Conservation (phyloP, 2,888 invertebrate species). For the Creontiades dilutus region DNA sequence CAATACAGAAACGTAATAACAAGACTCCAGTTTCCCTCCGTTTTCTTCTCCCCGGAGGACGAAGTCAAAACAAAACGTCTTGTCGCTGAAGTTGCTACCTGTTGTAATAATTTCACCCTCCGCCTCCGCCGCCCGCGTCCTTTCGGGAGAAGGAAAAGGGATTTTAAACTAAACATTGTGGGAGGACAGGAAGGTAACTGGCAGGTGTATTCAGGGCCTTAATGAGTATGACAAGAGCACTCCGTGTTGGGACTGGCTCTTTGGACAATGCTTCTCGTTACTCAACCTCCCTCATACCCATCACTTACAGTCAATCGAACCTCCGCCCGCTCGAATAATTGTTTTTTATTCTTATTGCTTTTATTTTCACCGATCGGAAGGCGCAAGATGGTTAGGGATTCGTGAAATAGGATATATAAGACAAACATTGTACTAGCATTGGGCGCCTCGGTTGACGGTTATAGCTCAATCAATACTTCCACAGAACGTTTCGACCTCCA, state of each 20-base stretch:
- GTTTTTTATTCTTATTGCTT: not conserved
- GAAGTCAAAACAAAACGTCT: not conserved
- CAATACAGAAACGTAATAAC: not conserved
- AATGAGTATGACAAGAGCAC: constrained; percentile 72
- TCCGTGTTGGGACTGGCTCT: constrained; percentile 58
- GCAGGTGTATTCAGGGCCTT: constrained; percentile 72
- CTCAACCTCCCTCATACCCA: constrained; percentile 54
- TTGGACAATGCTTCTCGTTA: constrained; percentile 68
- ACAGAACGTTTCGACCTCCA: too few relatives aligned
- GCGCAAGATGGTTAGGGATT: not conserved
- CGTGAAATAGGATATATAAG: not conserved
- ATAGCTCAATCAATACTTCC: too few relatives aligned
- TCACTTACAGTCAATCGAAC: constrained; percentile 34
- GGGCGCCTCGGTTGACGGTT: too few relatives aligned
- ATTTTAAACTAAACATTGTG: constrained; percentile 71
- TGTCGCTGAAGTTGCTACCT: constrained; percentile 22
- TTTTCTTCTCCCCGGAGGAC: not conserved
- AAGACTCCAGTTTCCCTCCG: not conserved
- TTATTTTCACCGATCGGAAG: not conserved
- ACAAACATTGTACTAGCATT: too few relatives aligned
- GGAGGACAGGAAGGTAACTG: constrained; percentile 68
- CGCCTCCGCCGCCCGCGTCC: not conserved
- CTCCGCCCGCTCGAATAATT: constrained; percentile 1
- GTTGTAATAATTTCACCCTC: constrained; percentile 15
- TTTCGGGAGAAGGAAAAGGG: constrained; percentile 32